Evolutionary conservation across 2,888 invertebrate genomes (phyloP), one percentile per base, ranked within the genome.

Genomic region (Melikaiella ostensackeni): DNA sequence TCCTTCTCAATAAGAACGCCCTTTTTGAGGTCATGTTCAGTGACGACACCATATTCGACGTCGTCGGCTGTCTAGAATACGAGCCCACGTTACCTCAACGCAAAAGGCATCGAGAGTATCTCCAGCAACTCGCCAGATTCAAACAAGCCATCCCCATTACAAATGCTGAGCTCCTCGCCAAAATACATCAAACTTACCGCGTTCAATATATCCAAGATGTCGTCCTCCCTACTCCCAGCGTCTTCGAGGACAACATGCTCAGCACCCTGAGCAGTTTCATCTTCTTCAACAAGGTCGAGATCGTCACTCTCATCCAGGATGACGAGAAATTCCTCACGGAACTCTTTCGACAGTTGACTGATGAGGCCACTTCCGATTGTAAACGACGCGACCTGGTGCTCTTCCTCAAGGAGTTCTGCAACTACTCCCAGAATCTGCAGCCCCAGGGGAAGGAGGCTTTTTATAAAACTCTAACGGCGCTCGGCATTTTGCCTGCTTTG

Each of bases 151-250:
- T 99, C 89, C 98, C 98, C 78, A 98, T 99, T 81, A 96, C 96
- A 89, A 99, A 99, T 92, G 94, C 95, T 83, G 99, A 99, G 92
- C 94, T 99, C 84, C 93, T 98, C 86, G 96, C 98, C 77, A 99
- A 99, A 94, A 99, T 99, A 87, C 99, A 99, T 93, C 99, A 99
- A 93, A 99, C 99, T 77, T 99, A 99, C 93, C 95, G 99, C 92
- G 99, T 99, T 89, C 99, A 99, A 93, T 99, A 99, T 92, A 99
- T 99, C 88, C 97, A 97, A 91, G 99, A 99, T 93, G 98, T 99
- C 87, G 99, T 99, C 88, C 93, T 99, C 90, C 99, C 99, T 33
- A 98, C 99, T 73, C 99, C 99, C 16, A 98, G 98, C 85, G 97
- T 99, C 87, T 99, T 99, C 92, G 99, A 99, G 91, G 99, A 99